Percentiles rank a stretch among this genome's conserved stretches.
Evolutionary conservation across 2,888 invertebrate species (phyloP).

Genomic region (Diploptera punctata): DNA sequence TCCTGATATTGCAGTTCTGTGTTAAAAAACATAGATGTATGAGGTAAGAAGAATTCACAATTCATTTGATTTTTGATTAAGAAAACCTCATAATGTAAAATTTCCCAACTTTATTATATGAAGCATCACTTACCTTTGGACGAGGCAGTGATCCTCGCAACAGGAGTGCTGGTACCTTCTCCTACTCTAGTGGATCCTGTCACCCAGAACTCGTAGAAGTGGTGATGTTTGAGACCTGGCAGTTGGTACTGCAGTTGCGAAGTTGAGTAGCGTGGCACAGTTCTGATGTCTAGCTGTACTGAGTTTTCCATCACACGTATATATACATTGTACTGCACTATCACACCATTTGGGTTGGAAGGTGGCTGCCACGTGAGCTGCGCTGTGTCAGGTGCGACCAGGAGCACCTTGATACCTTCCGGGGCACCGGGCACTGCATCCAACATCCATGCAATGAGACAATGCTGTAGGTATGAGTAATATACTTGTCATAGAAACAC

Average conservation of each 20-base stretch:
- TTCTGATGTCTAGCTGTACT: slow-evolving; percentile 37
- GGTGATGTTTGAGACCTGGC: slow-evolving; percentile 59
- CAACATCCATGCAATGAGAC: slow-evolving; percentile 7
- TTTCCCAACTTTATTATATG: not conserved
- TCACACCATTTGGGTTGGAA: slow-evolving; percentile 54
- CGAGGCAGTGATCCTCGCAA: slow-evolving; percentile 59
- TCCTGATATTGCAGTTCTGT: too few relatives aligned
- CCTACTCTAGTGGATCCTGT: slow-evolving; percentile 55
- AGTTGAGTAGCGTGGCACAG: slow-evolving; percentile 36
- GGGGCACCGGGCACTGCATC: slow-evolving; percentile 57
- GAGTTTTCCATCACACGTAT: slow-evolving; percentile 43
- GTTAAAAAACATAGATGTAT: too few relatives aligned
- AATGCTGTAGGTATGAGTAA: slow-evolving; percentile 1
- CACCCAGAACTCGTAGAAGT: slow-evolving; percentile 61
- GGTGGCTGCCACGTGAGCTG: slow-evolving; percentile 59
- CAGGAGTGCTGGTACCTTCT: slow-evolving; percentile 52
- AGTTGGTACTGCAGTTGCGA: slow-evolving; percentile 57
- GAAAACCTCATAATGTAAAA: too few relatives aligned
- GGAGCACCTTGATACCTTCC: slow-evolving; percentile 56
- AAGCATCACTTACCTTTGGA: slow-evolving; percentile 51
- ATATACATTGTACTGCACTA: slow-evolving; percentile 54
- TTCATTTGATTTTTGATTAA: too few relatives aligned
- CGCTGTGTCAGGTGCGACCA: slow-evolving; percentile 54
- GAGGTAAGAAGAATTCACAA: too few relatives aligned
- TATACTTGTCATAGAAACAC: not conserved